Conservation (phyloP, 2,888 invertebrate genomes). For the Itoplectis maculator region DNA sequence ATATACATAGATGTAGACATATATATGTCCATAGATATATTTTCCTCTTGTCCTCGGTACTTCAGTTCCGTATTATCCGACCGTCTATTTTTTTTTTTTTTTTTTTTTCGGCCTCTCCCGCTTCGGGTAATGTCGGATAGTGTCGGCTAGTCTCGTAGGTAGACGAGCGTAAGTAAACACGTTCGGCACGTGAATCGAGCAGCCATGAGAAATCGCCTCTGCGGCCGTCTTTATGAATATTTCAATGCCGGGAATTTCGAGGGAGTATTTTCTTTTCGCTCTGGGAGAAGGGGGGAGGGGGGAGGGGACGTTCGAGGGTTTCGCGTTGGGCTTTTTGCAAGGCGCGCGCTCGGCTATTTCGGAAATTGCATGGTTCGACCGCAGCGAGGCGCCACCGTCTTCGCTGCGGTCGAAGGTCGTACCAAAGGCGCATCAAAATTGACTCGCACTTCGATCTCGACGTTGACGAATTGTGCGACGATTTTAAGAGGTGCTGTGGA, state of each 20-base stretch:
- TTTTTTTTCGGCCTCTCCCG: too few relatives aligned
- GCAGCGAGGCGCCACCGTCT: background rate
- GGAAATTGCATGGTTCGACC: slow-evolving; percentile 56
- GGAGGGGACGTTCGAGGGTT: too few relatives aligned
- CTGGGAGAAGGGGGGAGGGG: background rate
- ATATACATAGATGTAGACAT: too few relatives aligned
- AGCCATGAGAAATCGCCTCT: slow-evolving; percentile 66
- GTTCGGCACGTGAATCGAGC: slow-evolving; percentile 61
- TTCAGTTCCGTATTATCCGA: background rate
- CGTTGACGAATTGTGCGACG: slow-evolving; percentile 30
- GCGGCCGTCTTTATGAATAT: slow-evolving; percentile 66
- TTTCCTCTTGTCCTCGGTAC: slow-evolving; percentile 8
- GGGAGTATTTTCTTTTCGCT: slow-evolving; percentile 48
- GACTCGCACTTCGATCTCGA: slow-evolving; percentile 37
- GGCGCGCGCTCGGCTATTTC: slow-evolving; percentile 57
- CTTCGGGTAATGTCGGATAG: too few relatives aligned
- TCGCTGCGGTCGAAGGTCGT: background rate
- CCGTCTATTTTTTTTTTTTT: background rate
- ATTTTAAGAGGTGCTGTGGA: background rate
- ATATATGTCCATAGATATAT: background rate
- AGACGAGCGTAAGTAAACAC: slow-evolving; percentile 60
- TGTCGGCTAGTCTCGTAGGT: background rate
- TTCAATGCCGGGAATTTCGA: slow-evolving; percentile 56
- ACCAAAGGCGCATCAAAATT: slow-evolving; percentile 33
- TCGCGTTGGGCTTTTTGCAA: slow-evolving; percentile 18